phyloP scores from a whole-genome alignment of 2,797 vertebrate species.

The Chaetodon trifasciatus region DNA sequence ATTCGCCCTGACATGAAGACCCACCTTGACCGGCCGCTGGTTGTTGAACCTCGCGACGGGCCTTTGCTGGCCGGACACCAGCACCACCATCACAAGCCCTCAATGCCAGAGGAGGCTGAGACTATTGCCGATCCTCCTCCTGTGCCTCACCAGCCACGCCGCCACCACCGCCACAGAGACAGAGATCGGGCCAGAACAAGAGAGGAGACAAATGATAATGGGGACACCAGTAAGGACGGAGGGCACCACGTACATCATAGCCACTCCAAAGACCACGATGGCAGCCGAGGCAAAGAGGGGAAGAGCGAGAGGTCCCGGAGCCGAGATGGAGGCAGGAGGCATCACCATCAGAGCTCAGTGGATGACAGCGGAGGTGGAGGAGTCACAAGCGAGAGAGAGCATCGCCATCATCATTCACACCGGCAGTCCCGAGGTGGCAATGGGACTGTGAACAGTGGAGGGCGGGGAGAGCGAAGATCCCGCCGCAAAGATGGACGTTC shows the following conservation, averaged over 20 bases:
- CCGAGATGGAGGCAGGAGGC: constrained; percentile 83
- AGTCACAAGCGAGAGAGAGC: constrained; percentile 84
- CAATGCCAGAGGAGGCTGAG: constrained; percentile 68
- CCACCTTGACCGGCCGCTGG: constrained; percentile 93
- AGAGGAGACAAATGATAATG: constrained; percentile 84
- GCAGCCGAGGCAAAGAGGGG: constrained; percentile 72
- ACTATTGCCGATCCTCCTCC: not conserved
- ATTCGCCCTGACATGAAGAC: constrained; percentile 94
- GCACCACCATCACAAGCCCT: constrained; percentile 71
- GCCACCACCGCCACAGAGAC: constrained; percentile 87
- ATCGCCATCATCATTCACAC: constrained; percentile 88
- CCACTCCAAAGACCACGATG: constrained; percentile 88
- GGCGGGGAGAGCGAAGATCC: constrained; percentile 83
- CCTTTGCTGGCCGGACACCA: constrained; percentile 73
- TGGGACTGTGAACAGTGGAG: constrained; percentile 75
- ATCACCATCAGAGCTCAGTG: constrained; percentile 77
- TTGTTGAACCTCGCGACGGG: constrained; percentile 87
- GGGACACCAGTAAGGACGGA: constrained; percentile 83
- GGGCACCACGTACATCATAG: constrained; percentile 88
- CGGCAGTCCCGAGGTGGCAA: constrained; percentile 88
- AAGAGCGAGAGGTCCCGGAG: constrained; percentile 84
- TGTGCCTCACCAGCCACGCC: constrained; percentile 68
- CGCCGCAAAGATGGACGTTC: constrained; percentile 87
- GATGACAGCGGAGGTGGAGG: constrained; percentile 84
- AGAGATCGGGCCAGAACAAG: constrained; percentile 74